These are phyloP conservation scores for Vesta saturnalis DNA, from an alignment of 2,888 invertebrate genomes.

Conservation along the genomic window DNA sequence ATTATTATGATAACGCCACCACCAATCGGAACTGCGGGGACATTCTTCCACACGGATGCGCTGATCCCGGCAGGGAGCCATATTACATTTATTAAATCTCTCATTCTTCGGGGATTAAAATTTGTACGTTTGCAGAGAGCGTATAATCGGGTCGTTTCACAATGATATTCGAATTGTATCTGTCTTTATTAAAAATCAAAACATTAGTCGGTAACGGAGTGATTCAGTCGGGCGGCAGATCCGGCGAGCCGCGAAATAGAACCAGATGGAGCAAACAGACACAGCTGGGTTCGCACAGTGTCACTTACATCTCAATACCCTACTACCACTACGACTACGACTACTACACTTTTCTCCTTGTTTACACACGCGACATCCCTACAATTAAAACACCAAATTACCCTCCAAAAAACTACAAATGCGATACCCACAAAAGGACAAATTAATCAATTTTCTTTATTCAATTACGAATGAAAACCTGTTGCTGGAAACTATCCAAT, in stretches of 20 bases:
- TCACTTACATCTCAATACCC: conserved; percentile 59
- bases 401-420: conserved; percentile 4
- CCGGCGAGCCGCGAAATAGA: conserved; percentile 59
- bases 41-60: conserved; percentile 58
- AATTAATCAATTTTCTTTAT: too few relatives aligned
- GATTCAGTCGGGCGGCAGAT: conserved; percentile 48
- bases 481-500: too few relatives aligned
- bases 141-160: conserved; percentile 49
- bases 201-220: conserved; percentile 47
- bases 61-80: conserved; percentile 50
- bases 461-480: too few relatives aligned
- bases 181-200: conserved; percentile 53
- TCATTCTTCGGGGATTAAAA: conserved; percentile 51
- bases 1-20: conserved; percentile 59
- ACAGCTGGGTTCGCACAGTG: conserved; percentile 57
- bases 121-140: conserved; percentile 49
- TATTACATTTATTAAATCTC: conserved; percentile 48
- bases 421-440: not conserved
- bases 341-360: conserved; percentile 49
- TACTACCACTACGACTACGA: conserved; percentile 37
- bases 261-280: conserved; percentile 61
- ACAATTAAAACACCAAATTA: conserved; percentile 54
- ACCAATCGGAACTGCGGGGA: conserved; percentile 54
- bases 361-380: conserved; percentile 56
- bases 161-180: conserved; percentile 43